Conservation (phyloP, 2,797 vertebrate genomes). For the Poecilia velifera region DNA sequence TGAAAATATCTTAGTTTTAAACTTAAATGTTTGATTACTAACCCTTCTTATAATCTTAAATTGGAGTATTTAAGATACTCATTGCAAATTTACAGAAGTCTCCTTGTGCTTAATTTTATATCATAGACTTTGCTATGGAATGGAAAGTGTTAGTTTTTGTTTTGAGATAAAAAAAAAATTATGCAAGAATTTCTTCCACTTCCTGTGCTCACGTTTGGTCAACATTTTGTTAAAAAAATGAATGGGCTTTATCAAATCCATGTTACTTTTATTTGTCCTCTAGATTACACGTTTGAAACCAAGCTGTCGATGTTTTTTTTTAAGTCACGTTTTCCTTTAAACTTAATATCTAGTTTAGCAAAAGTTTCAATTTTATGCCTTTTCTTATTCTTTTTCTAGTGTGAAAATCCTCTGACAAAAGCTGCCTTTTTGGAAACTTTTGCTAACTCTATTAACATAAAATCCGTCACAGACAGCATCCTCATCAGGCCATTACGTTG, state of each 20-base stretch:
- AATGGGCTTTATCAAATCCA: neutral
- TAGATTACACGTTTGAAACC: neutral
- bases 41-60: neutral
- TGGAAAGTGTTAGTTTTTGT: neutral
- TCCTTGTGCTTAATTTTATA: neutral
- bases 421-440: slow-evolving; percentile 23
- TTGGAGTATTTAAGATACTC: neutral
- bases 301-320: neutral
- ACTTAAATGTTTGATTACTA: neutral
- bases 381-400: slow-evolving; percentile 17
- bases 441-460: slow-evolving; percentile 33
- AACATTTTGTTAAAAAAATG: neutral
- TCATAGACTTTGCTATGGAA: neutral
- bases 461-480: slow-evolving; percentile 69
- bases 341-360: neutral
- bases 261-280: neutral
- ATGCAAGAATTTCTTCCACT: neutral
- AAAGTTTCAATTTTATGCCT: neutral
- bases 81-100: neutral
- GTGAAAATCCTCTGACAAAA: slow-evolving; percentile 7
- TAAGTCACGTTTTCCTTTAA: neutral
- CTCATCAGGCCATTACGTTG: slow-evolving; percentile 62
- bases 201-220: neutral
- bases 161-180: neutral
- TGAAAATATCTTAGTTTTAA: neutral